A percentile compares a stretch with the other conserved stretches of the same genome.
Conservation (phyloP, 92 coral and sea anemone genomes). For the Zoanthus gigantus region DNA sequence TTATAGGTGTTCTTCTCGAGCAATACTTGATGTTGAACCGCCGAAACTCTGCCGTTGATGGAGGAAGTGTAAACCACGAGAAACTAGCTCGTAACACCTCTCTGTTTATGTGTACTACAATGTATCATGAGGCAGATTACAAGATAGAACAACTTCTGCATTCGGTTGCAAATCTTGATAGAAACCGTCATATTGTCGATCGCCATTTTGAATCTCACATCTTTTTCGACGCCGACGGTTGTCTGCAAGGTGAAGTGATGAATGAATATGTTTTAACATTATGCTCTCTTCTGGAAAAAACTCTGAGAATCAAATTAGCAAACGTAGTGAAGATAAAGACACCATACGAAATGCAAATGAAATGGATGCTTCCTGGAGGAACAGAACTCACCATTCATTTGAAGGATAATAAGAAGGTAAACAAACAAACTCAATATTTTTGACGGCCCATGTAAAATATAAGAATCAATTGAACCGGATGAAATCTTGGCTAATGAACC, state of each 20-base stretch:
- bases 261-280: slow-evolving; percentile 59
- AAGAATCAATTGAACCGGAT: too few relatives aligned
- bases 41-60: slow-evolving; percentile 61
- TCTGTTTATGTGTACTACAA: slow-evolving; percentile 80
- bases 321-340: slow-evolving; percentile 61
- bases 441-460: too few relatives aligned
- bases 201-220: slow-evolving; percentile 78
- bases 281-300: slow-evolving; percentile 61
- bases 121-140: slow-evolving; percentile 79
- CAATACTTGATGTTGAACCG: slow-evolving; percentile 68
- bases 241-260: slow-evolving; percentile 64
- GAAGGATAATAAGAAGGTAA: slow-evolving; percentile 73
- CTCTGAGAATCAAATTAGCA: slow-evolving; percentile 46
- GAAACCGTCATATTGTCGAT: slow-evolving; percentile 44
- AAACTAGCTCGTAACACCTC: slow-evolving; percentile 55
- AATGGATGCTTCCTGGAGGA: slow-evolving; percentile 68
- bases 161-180: slow-evolving; percentile 66
- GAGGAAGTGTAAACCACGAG: slow-evolving; percentile 44
- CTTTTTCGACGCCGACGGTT: slow-evolving; percentile 81
- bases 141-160: slow-evolving; percentile 77
- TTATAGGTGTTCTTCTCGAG: slow-evolving; percentile 59
- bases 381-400: slow-evolving; percentile 68
- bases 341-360: slow-evolving; percentile 79
- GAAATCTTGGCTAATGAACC: too few relatives aligned
- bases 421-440: too few relatives aligned